These are phyloP conservation scores for Agelaius tricolor DNA, from an alignment of 2,113 vertebrate species.

Conservation along the genomic window DNA sequence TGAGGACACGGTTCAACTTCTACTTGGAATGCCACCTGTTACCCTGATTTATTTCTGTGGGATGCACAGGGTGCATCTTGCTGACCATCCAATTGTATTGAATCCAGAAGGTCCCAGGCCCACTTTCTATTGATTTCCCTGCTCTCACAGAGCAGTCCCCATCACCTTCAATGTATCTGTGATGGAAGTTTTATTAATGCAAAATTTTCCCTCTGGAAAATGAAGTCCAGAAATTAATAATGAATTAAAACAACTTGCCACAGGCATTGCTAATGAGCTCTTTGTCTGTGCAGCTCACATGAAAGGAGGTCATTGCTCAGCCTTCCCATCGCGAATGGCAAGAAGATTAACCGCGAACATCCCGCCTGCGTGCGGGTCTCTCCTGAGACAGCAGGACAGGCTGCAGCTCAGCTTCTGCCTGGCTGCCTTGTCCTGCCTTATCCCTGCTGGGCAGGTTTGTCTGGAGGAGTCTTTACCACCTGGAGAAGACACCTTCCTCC, in stretches of 20 bases:
- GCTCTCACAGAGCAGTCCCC: neutral
- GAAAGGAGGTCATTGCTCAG: slow-evolving; percentile 63
- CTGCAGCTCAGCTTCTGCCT: neutral
- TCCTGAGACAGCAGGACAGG: neutral
- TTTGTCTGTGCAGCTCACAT: slow-evolving; percentile 36
- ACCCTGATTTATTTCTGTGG: neutral
- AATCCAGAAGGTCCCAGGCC: neutral
- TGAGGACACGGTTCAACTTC: neutral
- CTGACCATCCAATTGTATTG: neutral
- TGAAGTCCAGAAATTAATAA: slow-evolving; percentile 65
- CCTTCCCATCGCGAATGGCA: neutral
- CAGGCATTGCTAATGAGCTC: slow-evolving; percentile 53
- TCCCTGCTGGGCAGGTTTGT: neutral
- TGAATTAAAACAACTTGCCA: slow-evolving; percentile 63
- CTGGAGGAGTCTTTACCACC: neutral
- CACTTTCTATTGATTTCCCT: neutral
- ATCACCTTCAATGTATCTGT: neutral
- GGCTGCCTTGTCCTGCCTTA: neutral
- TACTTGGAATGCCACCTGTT: neutral
- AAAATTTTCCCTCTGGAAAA: slow-evolving; percentile 48
- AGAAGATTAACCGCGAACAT: slow-evolving; percentile 27
- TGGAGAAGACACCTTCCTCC: neutral
- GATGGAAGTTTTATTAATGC: slow-evolving; percentile 38
- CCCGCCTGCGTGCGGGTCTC: rapidly evolving
- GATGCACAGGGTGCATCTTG: neutral